Evolutionary conservation across 2,888 invertebrate species (phyloP).

Genomic region (Apodemia zela): DNA sequence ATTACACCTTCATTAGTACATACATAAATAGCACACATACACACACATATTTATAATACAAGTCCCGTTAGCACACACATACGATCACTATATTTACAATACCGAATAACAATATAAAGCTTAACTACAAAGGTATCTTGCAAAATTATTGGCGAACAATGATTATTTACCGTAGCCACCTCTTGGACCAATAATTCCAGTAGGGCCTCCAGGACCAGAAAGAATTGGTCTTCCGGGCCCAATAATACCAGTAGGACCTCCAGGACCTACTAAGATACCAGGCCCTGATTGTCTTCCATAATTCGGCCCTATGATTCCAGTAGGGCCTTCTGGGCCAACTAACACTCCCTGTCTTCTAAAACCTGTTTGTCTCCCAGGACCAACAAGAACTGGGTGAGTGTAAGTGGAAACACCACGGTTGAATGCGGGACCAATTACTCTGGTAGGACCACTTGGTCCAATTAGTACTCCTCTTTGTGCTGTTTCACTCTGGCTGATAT

Average conservation of each 20-base stretch:
- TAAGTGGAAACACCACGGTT: constrained; percentile 22
- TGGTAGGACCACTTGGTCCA: constrained; percentile 56
- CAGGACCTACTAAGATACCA: constrained; percentile 56
- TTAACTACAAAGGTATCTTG: not conserved
- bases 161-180: constrained; percentile 50
- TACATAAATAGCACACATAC: constrained; percentile 5
- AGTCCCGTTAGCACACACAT: not conserved
- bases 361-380: constrained; percentile 54
- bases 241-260: constrained; percentile 54
- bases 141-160: not conserved
- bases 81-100: constrained; percentile 4
- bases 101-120: constrained; percentile 22
- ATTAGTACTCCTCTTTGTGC: constrained; percentile 41
- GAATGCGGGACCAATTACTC: constrained; percentile 37
- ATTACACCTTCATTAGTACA: not conserved
- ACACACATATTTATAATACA: not conserved
- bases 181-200: constrained; percentile 55
- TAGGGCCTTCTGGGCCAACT: constrained; percentile 63
- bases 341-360: constrained; percentile 46
- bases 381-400: constrained; percentile 48
- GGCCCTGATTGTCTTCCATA: constrained; percentile 30
- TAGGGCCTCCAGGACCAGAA: constrained; percentile 73
- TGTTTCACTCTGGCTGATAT: constrained; percentile 44
- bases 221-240: constrained; percentile 53
- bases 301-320: constrained; percentile 53